Conservation (phyloP, 2,797 vertebrate species). For the Pangasius macronema region DNA sequence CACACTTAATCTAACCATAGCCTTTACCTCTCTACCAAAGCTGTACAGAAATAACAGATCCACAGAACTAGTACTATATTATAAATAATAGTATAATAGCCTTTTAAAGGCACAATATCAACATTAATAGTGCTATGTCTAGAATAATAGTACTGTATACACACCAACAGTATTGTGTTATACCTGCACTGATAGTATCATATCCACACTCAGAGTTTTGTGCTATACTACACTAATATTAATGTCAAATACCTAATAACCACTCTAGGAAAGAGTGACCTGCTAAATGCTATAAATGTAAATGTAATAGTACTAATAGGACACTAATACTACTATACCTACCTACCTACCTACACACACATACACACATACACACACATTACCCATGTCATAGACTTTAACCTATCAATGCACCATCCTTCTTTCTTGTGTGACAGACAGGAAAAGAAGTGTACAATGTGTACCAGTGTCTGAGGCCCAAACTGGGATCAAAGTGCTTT, state of each 20-base stretch:
- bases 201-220: not conserved
- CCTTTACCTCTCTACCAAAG: not conserved
- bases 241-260: not conserved
- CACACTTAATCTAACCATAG: slow-evolving; percentile 38
- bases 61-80: not conserved
- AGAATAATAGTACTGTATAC: not conserved
- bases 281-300: not conserved
- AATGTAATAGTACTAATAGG: not conserved
- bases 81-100: not conserved
- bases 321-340: not conserved
- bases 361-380: slow-evolving; percentile 45
- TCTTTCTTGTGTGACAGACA: slow-evolving; percentile 55
- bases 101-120: not conserved
- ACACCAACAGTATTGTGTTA: not conserved
- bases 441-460: slow-evolving; percentile 72
- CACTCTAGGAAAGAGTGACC: not conserved
- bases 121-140: not conserved
- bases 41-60: not conserved
- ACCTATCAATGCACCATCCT: slow-evolving; percentile 53
- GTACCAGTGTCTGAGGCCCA: slow-evolving; percentile 71
- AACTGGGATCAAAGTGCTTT: slow-evolving; percentile 73
- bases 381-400: slow-evolving; percentile 36
- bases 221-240: not conserved
- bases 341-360: slow-evolving; percentile 44
- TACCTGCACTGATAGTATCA: not conserved